A percentile compares a stretch with the other conserved stretches of the same genome.
Evolutionary conservation across 2,113 vertebrate genomes (phyloP).

Genomic region (Gymnocephalus cernua): DNA sequence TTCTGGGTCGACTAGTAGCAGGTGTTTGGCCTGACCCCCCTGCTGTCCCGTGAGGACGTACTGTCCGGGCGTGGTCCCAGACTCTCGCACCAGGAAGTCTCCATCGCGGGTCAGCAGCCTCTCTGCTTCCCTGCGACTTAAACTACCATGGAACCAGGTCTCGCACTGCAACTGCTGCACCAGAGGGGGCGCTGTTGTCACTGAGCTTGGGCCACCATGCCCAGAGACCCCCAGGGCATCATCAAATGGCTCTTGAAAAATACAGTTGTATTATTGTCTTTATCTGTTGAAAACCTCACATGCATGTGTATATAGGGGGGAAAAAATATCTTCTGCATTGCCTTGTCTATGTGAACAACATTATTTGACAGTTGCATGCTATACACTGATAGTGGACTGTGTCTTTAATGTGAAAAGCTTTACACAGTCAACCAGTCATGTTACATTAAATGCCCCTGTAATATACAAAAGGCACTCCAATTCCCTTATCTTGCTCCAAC

Average conservation of each 20-base stretch:
- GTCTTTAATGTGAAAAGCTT: conserved; percentile 45
- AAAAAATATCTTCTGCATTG: background rate
- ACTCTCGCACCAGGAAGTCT: conserved; percentile 97
- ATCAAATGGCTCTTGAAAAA: conserved; percentile 91
- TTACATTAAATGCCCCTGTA: conserved; percentile 53
- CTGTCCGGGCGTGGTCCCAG: conserved; percentile 94
- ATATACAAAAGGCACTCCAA: conserved; percentile 60
- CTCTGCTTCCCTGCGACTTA: conserved; percentile 93
- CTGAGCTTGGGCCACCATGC: conserved; percentile 51
- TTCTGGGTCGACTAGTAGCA: conserved; percentile 96
- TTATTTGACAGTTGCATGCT: conserved; percentile 19
- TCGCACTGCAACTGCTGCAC: conserved; percentile 93
- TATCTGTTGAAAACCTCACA: background rate
- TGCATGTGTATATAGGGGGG: background rate
- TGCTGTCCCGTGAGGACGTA: conserved; percentile 97
- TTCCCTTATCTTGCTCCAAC: conserved; percentile 53
- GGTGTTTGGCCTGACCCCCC: conserved; percentile 94
- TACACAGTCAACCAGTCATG: conserved; percentile 37
- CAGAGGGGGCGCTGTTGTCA: conserved; percentile 86
- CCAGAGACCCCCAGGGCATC: conserved; percentile 89
- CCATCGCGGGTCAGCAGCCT: conserved; percentile 91
- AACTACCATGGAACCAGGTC: conserved; percentile 94
- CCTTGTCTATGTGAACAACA: conserved; percentile 3
- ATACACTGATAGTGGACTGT: conserved; percentile 8
- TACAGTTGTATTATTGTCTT: background rate